Evolutionary conservation across 53 echinoderm and acorn worm species (phyloP).

Genomic region (Henricia sp.): DNA sequence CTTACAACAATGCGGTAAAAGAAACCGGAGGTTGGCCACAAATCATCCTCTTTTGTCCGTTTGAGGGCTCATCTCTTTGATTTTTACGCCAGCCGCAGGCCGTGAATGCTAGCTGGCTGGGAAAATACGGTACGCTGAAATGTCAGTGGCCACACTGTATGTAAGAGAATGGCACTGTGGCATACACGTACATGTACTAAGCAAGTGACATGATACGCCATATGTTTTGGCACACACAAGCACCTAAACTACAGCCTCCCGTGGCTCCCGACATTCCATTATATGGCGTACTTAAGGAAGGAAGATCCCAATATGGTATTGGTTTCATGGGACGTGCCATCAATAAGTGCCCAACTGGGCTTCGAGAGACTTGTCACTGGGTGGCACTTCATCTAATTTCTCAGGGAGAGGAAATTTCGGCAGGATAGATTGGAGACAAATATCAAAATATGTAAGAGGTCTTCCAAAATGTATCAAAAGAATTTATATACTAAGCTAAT

Average conservation of each 20-base stretch:
- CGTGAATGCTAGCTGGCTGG: slow-evolving; percentile 16
- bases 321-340: too few relatives aligned
- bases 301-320: slow-evolving; percentile 47
- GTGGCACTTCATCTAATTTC: slow-evolving; percentile 7
- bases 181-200: too few relatives aligned
- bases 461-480: too few relatives aligned
- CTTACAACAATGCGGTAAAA: too few relatives aligned
- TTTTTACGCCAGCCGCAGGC: too few relatives aligned
- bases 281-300: slow-evolving; percentile 18
- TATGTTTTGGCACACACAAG: too few relatives aligned
- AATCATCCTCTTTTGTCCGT: slow-evolving; percentile 9
- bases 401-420: background rate
- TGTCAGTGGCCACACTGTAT: background rate
- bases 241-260: too few relatives aligned
- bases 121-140: background rate
- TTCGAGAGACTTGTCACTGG: slow-evolving; percentile 8
- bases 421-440: too few relatives aligned
- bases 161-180: background rate
- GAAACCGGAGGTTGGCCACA: background rate
- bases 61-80: too few relatives aligned
- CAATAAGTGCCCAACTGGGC: too few relatives aligned
- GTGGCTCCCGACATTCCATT: slow-evolving; percentile 17
- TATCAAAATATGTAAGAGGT: too few relatives aligned
- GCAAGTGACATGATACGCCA: slow-evolving; percentile 30
- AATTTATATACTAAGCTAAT: too few relatives aligned